Percentiles rank a stretch among this genome's conserved stretches.
These are phyloP conservation scores for Aplocera efformata DNA, from an alignment of 2,888 invertebrate genomes.

Conservation along the genomic window DNA sequence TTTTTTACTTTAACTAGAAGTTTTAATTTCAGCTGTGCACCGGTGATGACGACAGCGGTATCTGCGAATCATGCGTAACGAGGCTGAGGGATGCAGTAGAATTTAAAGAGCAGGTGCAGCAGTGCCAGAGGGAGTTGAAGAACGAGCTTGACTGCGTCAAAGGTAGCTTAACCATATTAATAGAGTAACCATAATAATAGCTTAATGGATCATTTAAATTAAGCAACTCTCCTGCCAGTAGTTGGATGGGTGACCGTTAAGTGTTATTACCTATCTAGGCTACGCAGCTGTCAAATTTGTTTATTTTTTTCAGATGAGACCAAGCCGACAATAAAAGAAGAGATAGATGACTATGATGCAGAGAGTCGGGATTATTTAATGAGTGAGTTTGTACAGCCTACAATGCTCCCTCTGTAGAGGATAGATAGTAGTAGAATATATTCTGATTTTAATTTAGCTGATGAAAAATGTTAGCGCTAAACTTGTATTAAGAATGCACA, in stretches of 20 bases:
- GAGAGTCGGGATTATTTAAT: constrained; percentile 50
- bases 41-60: constrained; percentile 16
- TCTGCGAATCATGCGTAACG: constrained; percentile 49
- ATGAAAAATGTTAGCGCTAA: no score
- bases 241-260: no score
- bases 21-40: no score
- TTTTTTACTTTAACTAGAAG: no score
- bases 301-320: constrained; percentile 45
- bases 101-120: constrained; percentile 51
- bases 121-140: constrained; percentile 45
- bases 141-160: no score
- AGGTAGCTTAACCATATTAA: background rate
- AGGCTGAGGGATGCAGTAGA: constrained; percentile 45
- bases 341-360: constrained; percentile 42
- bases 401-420: background rate
- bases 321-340: constrained; percentile 49
- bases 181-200: background rate
- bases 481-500: no score
- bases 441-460: no score
- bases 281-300: no score
- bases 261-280: no score
- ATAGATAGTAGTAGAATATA: no score
- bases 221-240: no score
- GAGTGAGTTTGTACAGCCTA: constrained; percentile 36
- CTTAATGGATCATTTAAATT: no score